Evolutionary conservation across 2,797 vertebrate genomes (phyloP), one percentile per base, ranked within the genome.

Genomic region (Manis crassicaudata): DNA sequence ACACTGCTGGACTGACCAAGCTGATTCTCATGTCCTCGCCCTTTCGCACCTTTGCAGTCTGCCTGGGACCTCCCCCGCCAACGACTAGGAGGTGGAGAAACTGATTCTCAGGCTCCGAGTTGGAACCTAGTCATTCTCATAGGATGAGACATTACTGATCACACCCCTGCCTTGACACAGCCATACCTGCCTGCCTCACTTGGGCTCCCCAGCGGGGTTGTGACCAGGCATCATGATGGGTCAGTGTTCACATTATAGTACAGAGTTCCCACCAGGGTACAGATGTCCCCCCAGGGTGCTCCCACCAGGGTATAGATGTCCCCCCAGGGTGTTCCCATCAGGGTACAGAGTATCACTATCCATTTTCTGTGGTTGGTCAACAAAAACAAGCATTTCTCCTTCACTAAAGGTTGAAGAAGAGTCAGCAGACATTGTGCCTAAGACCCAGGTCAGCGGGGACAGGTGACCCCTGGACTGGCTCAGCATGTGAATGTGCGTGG

Each of bases 1-100:
- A 0, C 0, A 5, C 2, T 0, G 32, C 79, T 62, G 20, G 20
- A 4, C 4, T 1, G 40, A 13, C 65, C 3, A 1, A 54, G 35
- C 4, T 16, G 13, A 25, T 1, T 12, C 79, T 60, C 35, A 0
- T 9, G 9, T 23, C 32, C 8, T 58, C 43, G 7, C 0, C 46
- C 46, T 46, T 46, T 46, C 11, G 46, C 10, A 46, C 40, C 8
- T 32, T 14, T 4, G 46, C 9, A 50, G 56, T 25, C 7, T 2
- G 12, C 46, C 73, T 54, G 46, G 72, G 18, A 46, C 46, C 46
- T 46, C 46, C 46, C 46, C 46, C 11, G 46, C 46, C 46, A 46
- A 46, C 2, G 10, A 46, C 46, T 10, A 46, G 27, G 63, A n/a
- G 63, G 11, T 23, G 37, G 37, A 37, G 63, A 20, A 1, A 5